Base-by-base conservation (phyloP, 2,797 vertebrate species). In the Enteromius radiatus region DNA sequence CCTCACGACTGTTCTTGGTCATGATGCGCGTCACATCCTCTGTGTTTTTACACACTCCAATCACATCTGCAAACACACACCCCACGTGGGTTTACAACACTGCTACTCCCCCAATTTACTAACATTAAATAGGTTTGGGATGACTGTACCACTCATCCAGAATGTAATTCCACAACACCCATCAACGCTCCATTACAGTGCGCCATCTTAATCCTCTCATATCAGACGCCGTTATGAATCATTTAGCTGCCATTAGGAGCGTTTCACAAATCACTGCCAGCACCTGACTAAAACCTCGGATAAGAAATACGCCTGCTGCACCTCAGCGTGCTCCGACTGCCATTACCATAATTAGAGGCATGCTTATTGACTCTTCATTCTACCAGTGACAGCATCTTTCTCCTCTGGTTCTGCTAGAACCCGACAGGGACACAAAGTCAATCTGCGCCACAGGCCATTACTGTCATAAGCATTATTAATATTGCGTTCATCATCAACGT, bases 11-110 rank as follows among this genome's bases (percentile, higher is more conserved):
- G 54, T 95, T 84, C 92, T 95, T 99, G 82, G 97, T 95, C n/a
- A 89, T 96, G 87, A 99, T 94, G 87, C 96, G 97, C 21, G 92
- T 93, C 84, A 95, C 88, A 63, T 98, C 97, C 5, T 98, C 97
- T 52, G 93, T 96, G 81, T 89, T 96, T 91, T 96, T 99, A 87
- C 98, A 99, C 91, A 99, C 93, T 41, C 97, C 98, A 64, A 99
- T 97, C 87, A 99, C 94, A 91, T 99, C 98, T 99, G 92, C 56
- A 92, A 89, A 4, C 41, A 73, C 41, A 84, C 26, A 79, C 2
- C 19, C 64, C 36, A 28, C n/a, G 36, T 21, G 2, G 23, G 19
- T 85, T 79, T 14, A 49, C 49, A 75, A 76, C 45, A 64, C 26
- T 12, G 64, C 76, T 14, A 63, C 63, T 76, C 19, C 23, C 0